phyloP scores from a whole-genome alignment of 2,888 invertebrate genomes.

The Augiades crinisus region DNA sequence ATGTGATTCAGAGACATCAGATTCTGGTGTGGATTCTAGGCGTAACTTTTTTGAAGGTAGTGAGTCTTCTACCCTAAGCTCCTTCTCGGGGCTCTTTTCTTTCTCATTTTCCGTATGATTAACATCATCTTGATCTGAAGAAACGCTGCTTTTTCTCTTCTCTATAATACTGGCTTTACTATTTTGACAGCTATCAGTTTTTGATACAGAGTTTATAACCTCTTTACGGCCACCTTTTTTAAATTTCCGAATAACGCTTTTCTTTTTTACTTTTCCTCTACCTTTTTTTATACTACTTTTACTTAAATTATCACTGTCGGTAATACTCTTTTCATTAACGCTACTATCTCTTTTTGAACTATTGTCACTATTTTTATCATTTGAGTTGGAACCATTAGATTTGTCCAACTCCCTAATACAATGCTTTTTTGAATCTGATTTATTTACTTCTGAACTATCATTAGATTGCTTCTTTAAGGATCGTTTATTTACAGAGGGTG shows the following conservation, averaged over 20 bases:
- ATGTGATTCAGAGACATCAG: conserved; percentile 58
- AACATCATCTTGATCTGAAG: conserved; percentile 63
- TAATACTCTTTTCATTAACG: conserved; percentile 56
- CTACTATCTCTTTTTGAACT: conserved; percentile 52
- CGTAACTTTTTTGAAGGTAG: conserved; percentile 69
- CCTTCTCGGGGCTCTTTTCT: conserved; percentile 55
- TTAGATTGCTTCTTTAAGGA: conserved; percentile 66
- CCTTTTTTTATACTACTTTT: conserved; percentile 61
- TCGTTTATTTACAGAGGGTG: conserved; percentile 55
- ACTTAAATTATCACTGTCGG: conserved; percentile 54
- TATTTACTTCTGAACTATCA: conserved; percentile 57
- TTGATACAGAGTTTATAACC: conserved; percentile 50
- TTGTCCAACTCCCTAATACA: conserved; percentile 62
- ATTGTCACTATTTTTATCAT: conserved; percentile 42
- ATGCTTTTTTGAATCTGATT: conserved; percentile 67
- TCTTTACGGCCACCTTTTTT: conserved; percentile 54
- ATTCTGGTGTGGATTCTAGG: conserved; percentile 63
- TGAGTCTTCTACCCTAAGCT: conserved; percentile 57
- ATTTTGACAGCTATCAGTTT: conserved; percentile 60
- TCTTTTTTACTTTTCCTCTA: conserved; percentile 63
- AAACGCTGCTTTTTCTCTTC: conserved; percentile 71
- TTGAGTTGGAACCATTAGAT: conserved; percentile 56
- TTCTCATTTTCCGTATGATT: conserved; percentile 52
- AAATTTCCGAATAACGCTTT: conserved; percentile 49
- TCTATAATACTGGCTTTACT: conserved; percentile 70